phyloP scores from a whole-genome alignment of 2,888 invertebrate species.

The Physocephala rufipes region DNA sequence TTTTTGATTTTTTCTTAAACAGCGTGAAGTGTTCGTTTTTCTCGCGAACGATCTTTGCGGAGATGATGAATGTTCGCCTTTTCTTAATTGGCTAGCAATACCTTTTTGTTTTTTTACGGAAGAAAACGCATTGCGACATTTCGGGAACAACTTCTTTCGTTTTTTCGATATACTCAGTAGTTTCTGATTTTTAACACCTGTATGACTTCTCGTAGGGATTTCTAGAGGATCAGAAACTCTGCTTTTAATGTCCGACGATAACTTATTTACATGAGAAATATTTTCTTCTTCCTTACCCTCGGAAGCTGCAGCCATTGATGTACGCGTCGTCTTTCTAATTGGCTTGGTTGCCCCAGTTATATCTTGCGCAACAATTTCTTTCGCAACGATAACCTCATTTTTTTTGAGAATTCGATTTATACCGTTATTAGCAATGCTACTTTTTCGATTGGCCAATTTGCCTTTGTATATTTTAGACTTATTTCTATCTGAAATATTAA shows the following conservation, averaged over 20 bases:
- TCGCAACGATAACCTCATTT: constrained; percentile 43
- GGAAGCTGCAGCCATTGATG: constrained; percentile 57
- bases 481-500: constrained; percentile 19
- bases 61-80: background rate
- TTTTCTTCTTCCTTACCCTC: constrained; percentile 4
- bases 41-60: background rate
- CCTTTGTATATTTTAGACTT: constrained; percentile 17
- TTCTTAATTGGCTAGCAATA: background rate
- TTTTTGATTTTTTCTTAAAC: constrained; percentile 30
- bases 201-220: constrained; percentile 17
- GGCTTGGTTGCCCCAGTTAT: constrained; percentile 43
- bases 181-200: constrained; percentile 48
- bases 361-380: constrained; percentile 28
- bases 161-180: constrained; percentile 43
- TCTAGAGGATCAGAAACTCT: background rate
- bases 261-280: background rate
- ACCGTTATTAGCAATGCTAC: constrained; percentile 33
- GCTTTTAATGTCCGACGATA: background rate
- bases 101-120: background rate
- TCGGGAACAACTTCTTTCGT: constrained; percentile 39
- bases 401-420: constrained; percentile 19
- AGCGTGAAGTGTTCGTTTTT: background rate
- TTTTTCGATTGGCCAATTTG: constrained; percentile 29
- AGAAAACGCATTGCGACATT: background rate
- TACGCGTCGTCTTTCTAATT: constrained; percentile 62